A percentile compares a stretch with the other conserved stretches of the same genome.
Evolutionary conservation across 1,140 invertebrate genomes (phyloP).

Genomic region (Stegodyphus mimosarum): DNA sequence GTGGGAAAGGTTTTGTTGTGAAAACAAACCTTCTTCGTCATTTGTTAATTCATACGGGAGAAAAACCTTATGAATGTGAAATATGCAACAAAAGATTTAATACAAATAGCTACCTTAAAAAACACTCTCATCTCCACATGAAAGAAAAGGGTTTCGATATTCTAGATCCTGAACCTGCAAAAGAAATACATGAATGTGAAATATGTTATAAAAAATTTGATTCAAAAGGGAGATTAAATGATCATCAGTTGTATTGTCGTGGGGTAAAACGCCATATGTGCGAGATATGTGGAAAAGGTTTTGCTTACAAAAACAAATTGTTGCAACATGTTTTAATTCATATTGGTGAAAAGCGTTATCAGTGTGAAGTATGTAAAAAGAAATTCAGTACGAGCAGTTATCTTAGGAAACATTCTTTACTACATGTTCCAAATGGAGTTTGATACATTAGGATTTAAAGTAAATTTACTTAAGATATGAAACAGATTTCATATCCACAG

Average conservation of each 20-base stretch:
- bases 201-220: too few relatives aligned
- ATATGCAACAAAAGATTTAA: not conserved
- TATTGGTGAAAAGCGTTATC: not conserved
- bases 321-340: not conserved
- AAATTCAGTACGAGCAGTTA: not conserved
- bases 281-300: not conserved
- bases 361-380: not conserved
- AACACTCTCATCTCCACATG: too few relatives aligned
- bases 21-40: not conserved
- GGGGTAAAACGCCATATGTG: not conserved
- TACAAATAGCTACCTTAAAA: too few relatives aligned
- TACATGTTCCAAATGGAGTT: too few relatives aligned
- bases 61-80: not conserved
- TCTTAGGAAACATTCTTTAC: too few relatives aligned
- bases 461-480: too few relatives aligned
- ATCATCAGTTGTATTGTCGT: not conserved
- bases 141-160: too few relatives aligned
- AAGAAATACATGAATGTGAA: too few relatives aligned
- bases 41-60: not conserved
- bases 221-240: too few relatives aligned
- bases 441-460: too few relatives aligned
- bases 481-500: too few relatives aligned
- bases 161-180: too few relatives aligned
- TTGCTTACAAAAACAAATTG: not conserved
- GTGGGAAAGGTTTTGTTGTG: not conserved